These are phyloP conservation scores for Dascillus cervinus DNA, from an alignment of 2,888 invertebrate genomes.

Conservation along the genomic window DNA sequence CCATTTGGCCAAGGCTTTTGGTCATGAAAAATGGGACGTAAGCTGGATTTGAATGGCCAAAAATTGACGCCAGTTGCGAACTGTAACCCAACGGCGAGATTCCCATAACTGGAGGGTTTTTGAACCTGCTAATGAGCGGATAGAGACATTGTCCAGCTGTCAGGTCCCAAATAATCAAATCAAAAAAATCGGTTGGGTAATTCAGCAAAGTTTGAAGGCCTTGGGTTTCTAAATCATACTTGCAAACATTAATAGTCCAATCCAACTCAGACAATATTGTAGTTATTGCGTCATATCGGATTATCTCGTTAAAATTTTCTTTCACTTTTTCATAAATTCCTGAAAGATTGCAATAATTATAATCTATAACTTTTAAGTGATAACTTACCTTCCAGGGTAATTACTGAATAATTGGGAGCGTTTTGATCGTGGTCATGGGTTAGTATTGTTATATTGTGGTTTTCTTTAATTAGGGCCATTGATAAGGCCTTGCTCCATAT, in stretches of 20 bases:
- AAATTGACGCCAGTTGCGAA: conserved; percentile 9
- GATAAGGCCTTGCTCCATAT: conserved; percentile 5
- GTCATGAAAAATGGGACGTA: conserved; percentile 24
- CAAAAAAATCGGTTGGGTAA: conserved; percentile 20
- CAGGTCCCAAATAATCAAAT: conserved; percentile 21
- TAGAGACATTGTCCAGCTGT: conserved; percentile 17
- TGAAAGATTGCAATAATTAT: background rate
- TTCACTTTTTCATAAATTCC: conserved; percentile 1
- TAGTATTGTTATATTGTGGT: conserved; percentile 7
- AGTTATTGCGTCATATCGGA: background rate
- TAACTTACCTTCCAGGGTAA: conserved; percentile 5
- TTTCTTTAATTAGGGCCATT: conserved; percentile 1
- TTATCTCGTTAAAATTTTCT: background rate
- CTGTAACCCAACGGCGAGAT: conserved; percentile 17
- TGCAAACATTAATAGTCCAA: conserved; percentile 6
- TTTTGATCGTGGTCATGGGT: conserved; percentile 2
- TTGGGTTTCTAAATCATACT: conserved; percentile 12
- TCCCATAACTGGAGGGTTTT: conserved; percentile 19
- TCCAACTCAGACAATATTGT: background rate
- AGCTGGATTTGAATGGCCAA: conserved; percentile 18
- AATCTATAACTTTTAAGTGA: background rate
- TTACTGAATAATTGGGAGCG: conserved; percentile 1
- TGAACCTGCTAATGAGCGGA: conserved; percentile 19
- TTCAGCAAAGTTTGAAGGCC: conserved; percentile 13
- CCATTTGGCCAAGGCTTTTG: conserved; percentile 20